Conservation (phyloP, 2,797 vertebrate genomes). For the Danio tinwini region DNA sequence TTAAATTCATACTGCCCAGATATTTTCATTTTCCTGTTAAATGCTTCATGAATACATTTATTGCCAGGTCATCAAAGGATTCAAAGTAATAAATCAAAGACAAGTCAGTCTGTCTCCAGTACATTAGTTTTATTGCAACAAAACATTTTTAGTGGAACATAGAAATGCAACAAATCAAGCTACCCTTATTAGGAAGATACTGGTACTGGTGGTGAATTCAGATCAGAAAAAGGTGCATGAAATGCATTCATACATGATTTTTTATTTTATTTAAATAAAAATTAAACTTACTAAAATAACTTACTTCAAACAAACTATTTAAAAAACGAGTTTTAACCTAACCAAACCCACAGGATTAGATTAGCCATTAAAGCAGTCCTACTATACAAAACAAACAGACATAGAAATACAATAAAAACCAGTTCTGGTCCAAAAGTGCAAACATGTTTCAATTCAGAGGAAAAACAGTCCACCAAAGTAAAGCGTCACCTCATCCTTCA, state of each 20-base stretch:
- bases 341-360: constrained; percentile 9
- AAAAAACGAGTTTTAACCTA: constrained; percentile 5
- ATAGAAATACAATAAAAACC: constrained; percentile 67
- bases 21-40: not conserved
- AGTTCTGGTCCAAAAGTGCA: constrained; percentile 76
- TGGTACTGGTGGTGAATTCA: not conserved
- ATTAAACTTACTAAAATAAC: constrained; percentile 29
- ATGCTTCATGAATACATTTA: no score
- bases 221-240: constrained; percentile 5
- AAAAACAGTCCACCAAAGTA: constrained; percentile 20
- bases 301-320: constrained; percentile 11
- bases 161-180: constrained; percentile 20
- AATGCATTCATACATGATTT: constrained; percentile 14
- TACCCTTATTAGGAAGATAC: not conserved
- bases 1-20: not conserved
- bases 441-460: constrained; percentile 58
- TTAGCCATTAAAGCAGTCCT: constrained; percentile 8
- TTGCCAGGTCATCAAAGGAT: not conserved
- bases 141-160: constrained; percentile 1
- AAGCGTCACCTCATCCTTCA: constrained; percentile 7
- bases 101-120: not conserved
- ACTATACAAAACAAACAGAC: constrained; percentile 57
- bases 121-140: constrained; percentile 47
- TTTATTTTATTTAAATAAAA: constrained; percentile 26
- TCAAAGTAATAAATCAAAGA: not conserved